Evolutionary conservation across 92 coral and sea anemone species (phyloP).

Genomic region (Paragorgia papillata): DNA sequence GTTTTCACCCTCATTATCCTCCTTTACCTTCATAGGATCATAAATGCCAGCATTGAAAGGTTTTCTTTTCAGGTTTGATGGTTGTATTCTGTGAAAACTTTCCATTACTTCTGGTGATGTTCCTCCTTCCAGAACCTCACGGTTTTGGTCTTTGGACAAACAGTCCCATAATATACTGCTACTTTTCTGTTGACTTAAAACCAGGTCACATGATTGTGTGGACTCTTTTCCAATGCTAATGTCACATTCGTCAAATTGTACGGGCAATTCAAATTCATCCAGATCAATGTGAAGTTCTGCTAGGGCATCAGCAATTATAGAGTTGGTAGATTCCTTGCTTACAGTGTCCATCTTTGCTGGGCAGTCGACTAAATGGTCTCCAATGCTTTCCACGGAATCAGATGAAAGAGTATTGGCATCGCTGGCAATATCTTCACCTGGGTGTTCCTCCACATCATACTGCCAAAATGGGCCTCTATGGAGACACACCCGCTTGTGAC

Average conservation of each 20-base stretch:
- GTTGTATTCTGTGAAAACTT: constrained; percentile 38
- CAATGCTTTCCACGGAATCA: background rate
- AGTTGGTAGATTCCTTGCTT: background rate
- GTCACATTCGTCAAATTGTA: background rate
- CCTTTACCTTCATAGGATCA: constrained; percentile 49
- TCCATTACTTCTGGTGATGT: constrained; percentile 47
- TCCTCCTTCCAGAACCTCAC: constrained; percentile 10
- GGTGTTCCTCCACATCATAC: constrained; percentile 35
- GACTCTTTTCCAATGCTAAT: background rate
- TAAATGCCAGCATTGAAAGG: constrained; percentile 48
- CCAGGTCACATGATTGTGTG: background rate
- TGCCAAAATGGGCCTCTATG: constrained; percentile 67
- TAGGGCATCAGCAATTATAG: constrained; percentile 12
- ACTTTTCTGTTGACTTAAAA: background rate
- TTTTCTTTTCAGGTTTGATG: background rate
- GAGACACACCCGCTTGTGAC: constrained; percentile 59
- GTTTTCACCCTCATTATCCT: too few species aligned
- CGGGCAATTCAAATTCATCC: constrained; percentile 10
- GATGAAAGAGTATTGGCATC: too few species aligned
- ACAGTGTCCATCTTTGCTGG: background rate
- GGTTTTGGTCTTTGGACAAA: constrained; percentile 8
- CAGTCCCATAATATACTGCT: constrained; percentile 11
- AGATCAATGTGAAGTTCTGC: constrained; percentile 30
- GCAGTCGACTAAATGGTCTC: background rate
- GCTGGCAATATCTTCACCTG: background rate